Evolutionary conservation across 2,888 invertebrate species (phyloP).

Genomic region (Orthosia cruda): DNA sequence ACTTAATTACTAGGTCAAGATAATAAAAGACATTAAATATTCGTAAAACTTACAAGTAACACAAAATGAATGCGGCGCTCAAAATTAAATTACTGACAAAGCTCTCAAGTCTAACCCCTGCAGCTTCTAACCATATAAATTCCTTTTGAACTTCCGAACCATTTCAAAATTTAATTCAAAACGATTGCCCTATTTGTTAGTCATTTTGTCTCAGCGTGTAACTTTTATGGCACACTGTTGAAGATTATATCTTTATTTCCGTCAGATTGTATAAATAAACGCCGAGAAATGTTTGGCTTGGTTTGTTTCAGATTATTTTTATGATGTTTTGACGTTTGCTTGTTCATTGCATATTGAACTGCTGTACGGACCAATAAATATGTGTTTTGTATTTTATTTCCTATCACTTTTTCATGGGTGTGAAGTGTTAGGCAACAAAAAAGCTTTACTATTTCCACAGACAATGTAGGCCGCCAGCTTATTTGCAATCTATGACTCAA

Average conservation of each 20-base stretch:
- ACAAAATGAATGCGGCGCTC: not conserved
- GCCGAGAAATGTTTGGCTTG: constrained; percentile 5
- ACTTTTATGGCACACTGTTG: constrained; percentile 50
- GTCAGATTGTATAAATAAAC: constrained; percentile 27
- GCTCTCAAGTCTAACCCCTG: constrained; percentile 27
- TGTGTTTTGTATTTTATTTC: constrained; percentile 6
- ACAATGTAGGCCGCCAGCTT: too few relatives aligned
- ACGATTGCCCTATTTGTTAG: constrained; percentile 51
- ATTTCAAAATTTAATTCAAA: constrained; percentile 53
- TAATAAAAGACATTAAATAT: too few relatives aligned
- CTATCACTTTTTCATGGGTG: constrained; percentile 32
- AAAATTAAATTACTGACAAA: constrained; percentile 27
- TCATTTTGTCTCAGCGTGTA: constrained; percentile 59
- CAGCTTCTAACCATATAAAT: constrained; percentile 17
- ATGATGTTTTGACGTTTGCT: constrained; percentile 25
- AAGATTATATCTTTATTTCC: constrained; percentile 57
- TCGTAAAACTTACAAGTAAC: not conserved
- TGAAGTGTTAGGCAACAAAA: not conserved
- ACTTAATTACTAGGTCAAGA: too few relatives aligned
- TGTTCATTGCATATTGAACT: constrained; percentile 21
- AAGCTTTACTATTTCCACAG: too few relatives aligned
- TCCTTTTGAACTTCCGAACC: constrained; percentile 28
- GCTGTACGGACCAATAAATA: constrained; percentile 41
- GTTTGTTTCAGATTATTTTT: constrained; percentile 30
- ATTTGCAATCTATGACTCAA: too few relatives aligned